Percentiles rank a stretch among this genome's conserved stretches.
phyloP scores from a whole-genome alignment of 2,797 vertebrate species.

The Sebastes itinus region DNA sequence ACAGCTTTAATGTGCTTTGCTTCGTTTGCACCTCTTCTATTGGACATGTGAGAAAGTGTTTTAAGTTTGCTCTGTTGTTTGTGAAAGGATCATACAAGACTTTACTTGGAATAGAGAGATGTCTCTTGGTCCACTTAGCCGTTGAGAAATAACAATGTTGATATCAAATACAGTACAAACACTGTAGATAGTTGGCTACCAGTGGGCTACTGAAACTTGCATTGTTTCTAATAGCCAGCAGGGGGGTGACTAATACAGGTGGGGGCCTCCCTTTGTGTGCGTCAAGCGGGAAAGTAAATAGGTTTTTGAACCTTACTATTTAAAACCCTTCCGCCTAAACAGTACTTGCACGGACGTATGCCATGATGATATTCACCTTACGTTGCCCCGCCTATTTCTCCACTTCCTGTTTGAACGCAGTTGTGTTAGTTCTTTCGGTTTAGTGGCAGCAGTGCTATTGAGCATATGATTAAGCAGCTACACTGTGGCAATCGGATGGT shows the following conservation, averaged over 20 bases:
- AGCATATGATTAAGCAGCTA: too few species aligned
- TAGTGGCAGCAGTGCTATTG: too few species aligned
- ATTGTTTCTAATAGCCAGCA: background rate
- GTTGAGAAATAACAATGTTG: background rate
- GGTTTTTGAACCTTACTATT: background rate
- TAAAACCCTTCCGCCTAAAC: too few species aligned
- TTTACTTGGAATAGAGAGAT: background rate
- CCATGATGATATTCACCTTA: too few species aligned
- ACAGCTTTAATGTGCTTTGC: conserved; percentile 7
- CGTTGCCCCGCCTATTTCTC: too few species aligned
- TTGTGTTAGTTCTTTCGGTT: too few species aligned
- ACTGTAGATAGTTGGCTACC: background rate
- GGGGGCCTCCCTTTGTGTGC: background rate
- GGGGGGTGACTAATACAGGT: background rate
- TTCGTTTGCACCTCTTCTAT: conserved; percentile 13
- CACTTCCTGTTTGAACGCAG: too few species aligned
- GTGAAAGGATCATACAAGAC: background rate
- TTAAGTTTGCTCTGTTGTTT: background rate
- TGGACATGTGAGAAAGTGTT: background rate
- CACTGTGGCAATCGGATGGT: too few species aligned
- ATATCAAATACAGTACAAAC: background rate
- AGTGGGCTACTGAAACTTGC: background rate
- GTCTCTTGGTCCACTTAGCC: background rate
- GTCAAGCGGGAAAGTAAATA: background rate
- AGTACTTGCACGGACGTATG: too few species aligned